Conservation (phyloP, 2,888 invertebrate genomes). For the Cephus sareptanus region DNA sequence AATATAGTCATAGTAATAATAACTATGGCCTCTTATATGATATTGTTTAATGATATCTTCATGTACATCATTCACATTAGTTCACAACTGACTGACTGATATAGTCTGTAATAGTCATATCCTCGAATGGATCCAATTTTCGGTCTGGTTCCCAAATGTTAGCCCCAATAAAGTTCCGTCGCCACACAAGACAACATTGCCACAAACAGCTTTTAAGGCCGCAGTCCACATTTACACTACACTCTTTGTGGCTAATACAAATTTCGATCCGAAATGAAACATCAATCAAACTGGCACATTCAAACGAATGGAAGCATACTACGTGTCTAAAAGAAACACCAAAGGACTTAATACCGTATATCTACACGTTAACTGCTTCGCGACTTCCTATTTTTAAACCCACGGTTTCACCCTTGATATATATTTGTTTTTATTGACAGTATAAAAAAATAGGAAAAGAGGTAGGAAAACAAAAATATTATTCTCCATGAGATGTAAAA, state of each 20-base stretch:
- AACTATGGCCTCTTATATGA: slow-evolving; percentile 34
- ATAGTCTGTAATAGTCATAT: slow-evolving; percentile 17
- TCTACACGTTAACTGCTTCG: slow-evolving; percentile 25
- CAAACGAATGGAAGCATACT: slow-evolving; percentile 31
- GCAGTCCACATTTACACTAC: slow-evolving; percentile 41
- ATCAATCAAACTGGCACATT: slow-evolving; percentile 18
- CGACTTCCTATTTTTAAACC: slow-evolving; percentile 39
- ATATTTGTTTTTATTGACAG: background rate
- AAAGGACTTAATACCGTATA: slow-evolving; percentile 29
- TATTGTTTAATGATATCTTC: slow-evolving; percentile 45
- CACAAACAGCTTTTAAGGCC: slow-evolving; percentile 47
- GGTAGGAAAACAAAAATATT: background rate
- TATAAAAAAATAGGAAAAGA: background rate
- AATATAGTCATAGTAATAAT: slow-evolving; percentile 14
- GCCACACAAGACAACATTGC: slow-evolving; percentile 23
- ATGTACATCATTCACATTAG: slow-evolving; percentile 45
- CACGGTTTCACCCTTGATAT: background rate
- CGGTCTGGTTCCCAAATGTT: background rate
- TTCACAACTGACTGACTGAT: slow-evolving; percentile 32
- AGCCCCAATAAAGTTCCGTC: slow-evolving; percentile 8
- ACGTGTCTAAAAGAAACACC: slow-evolving; percentile 21
- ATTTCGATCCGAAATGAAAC: slow-evolving; percentile 4
- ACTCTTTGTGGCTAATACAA: slow-evolving; percentile 34
- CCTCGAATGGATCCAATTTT: background rate
- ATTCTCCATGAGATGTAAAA: too few relatives aligned